Conservation (phyloP, 2,113 vertebrate genomes). For the Dasypus novemcinctus region DNA sequence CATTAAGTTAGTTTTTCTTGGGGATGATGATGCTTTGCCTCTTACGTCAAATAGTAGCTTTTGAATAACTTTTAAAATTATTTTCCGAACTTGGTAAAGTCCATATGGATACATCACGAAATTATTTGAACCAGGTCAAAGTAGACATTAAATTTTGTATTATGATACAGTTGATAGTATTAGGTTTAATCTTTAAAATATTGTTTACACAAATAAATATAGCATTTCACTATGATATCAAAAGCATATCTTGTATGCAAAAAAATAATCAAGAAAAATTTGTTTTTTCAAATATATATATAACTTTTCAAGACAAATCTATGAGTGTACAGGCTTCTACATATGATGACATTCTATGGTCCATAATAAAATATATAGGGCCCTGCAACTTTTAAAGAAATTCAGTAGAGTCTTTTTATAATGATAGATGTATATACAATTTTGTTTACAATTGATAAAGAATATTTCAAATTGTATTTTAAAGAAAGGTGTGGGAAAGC, state of each 20-base stretch:
- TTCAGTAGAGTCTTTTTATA: not conserved
- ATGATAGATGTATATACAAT: not conserved
- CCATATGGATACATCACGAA: not conserved
- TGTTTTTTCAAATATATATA: not conserved
- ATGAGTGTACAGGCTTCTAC: not conserved
- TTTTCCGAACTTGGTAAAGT: not conserved
- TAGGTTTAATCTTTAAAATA: not conserved
- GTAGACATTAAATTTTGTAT: not conserved
- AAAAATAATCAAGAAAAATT: not conserved
- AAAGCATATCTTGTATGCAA: not conserved
- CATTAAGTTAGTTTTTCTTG: not conserved
- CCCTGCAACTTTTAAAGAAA: slow-evolving; percentile 17
- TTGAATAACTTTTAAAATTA: not conserved
- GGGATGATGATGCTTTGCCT: not conserved
- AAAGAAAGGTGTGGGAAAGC: slow-evolving; percentile 4
- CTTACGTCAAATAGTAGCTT: not conserved
- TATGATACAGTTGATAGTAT: not conserved
- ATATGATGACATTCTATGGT: not conserved
- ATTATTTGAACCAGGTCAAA: not conserved
- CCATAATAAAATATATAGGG: not conserved
- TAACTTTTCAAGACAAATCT: not conserved
- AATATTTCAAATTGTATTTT: not conserved
- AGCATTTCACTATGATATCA: not conserved
- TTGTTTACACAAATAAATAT: not conserved
- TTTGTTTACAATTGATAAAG: slow-evolving; percentile 26